Evolutionary conservation across 2,797 vertebrate species (phyloP), one percentile per base, ranked within the genome.

Genomic region (Melopsittacus undulatus): DNA sequence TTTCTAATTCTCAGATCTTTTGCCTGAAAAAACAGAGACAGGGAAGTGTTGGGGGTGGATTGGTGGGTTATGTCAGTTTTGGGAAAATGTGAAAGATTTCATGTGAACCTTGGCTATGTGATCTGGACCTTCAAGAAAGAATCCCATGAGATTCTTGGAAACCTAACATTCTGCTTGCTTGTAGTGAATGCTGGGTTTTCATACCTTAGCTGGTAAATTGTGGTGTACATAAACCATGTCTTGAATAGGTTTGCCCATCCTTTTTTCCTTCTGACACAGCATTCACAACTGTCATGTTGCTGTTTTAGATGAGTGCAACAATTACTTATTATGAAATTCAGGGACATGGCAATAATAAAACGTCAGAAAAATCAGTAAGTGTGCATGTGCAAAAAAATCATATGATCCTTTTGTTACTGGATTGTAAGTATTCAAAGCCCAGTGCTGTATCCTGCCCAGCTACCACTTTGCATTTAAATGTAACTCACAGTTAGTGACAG

Each of bases 401-500:
- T 45, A 67, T 9, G 48, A 45, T 61, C 63, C 32, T 68, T 87
- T 66, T 92, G 52, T 89, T 59, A 62, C 70, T 79, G 43, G 26
- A 74, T 56, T 45, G 90, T 17, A 66, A 77, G 40, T n/a, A 54
- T 68, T 32, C 34, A 67, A 79, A 82, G 43, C 29, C 36, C 36
- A 38, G 5, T 49, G 24, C 38, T 89, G 51, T 62, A 76, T 54
- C 51, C 36, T 48, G 12, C 52, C 30, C 75, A 69, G 13, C 11
- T 14, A 83, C 67, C 26, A 27, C 19, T 91, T 94, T 66, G 77
- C 83, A 93, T 95, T 87, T 92, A 92, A 92, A 94, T 87, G 48
- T 87, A 89, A 64, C 51, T 94, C 40, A 57, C 40, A 95, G 69
- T 92, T 84, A 89, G 61, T 90, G 91, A 89, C 77, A 95, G 88